phyloP scores from a whole-genome alignment of 2,888 invertebrate species.

The Parnassius mnemosyne region DNA sequence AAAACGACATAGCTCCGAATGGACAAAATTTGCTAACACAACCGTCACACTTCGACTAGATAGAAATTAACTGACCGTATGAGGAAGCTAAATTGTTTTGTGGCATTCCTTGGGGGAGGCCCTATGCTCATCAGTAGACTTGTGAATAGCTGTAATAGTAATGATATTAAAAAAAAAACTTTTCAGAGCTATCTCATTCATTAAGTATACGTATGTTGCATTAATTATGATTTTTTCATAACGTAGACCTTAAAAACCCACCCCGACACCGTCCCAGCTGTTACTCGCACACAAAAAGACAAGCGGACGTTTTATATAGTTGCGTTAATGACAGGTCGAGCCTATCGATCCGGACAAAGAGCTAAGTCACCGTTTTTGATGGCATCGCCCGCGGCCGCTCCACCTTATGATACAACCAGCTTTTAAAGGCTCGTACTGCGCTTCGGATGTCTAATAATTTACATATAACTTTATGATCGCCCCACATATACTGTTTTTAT shows the following conservation, averaged over 20 bases:
- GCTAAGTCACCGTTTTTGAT: constrained; percentile 69
- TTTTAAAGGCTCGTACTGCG: constrained; percentile 1
- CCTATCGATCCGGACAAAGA: constrained; percentile 52
- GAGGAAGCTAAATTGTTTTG: too few relatives aligned
- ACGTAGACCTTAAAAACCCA: constrained; percentile 3
- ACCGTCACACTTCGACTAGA: too few relatives aligned
- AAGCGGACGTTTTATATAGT: constrained; percentile 17
- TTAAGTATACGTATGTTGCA: neutral
- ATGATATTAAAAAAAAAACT: too few relatives aligned
- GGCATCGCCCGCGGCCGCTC: constrained; percentile 32
- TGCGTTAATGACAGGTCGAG: constrained; percentile 23
- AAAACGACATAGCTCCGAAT: too few relatives aligned
- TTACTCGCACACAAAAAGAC: constrained; percentile 12
- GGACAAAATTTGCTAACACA: too few relatives aligned
- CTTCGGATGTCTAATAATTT: neutral
- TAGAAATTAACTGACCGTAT: too few relatives aligned
- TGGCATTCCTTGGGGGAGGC: too few relatives aligned
- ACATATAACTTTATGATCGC: constrained; percentile 3
- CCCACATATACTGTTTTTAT: too few relatives aligned
- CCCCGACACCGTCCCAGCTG: constrained; percentile 12
- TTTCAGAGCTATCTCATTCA: neutral
- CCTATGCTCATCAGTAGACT: too few relatives aligned
- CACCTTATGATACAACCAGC: constrained; percentile 8
- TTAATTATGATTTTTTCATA: neutral
- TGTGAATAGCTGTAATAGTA: too few relatives aligned